phyloP scores from a whole-genome alignment of 2,113 vertebrate species.

The Peromyscus maniculatus region DNA sequence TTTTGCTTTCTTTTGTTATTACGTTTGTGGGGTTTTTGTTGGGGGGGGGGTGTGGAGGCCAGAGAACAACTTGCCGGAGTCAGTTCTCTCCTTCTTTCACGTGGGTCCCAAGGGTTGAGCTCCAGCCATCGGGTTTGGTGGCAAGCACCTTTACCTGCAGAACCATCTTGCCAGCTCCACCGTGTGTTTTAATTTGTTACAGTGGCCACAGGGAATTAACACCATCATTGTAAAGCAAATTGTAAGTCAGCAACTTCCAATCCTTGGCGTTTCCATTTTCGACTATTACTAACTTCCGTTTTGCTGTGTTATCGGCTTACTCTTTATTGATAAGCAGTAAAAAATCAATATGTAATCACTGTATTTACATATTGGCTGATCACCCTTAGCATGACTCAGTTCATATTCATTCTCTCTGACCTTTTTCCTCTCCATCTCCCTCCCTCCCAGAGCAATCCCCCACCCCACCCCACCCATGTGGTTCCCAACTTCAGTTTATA shows the following conservation, averaged over 20 bases:
- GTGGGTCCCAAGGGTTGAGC: neutral
- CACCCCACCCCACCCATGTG: neutral
- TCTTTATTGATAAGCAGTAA: constrained; percentile 14
- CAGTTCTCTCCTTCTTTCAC: too few species aligned
- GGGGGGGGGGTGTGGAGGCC: neutral
- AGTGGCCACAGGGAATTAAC: neutral
- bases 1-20: neutral
- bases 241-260: neutral
- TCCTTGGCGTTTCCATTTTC: neutral
- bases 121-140: neutral
- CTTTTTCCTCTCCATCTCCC: neutral
- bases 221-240: constrained; percentile 22
- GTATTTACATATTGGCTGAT: neutral
- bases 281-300: neutral
- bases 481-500: neutral
- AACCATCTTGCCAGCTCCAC: too few species aligned
- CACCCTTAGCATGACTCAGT: neutral
- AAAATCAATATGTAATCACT: neutral
- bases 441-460: neutral
- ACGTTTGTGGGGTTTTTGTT: neutral
- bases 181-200: neutral
- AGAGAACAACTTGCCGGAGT: neutral
- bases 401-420: neutral
- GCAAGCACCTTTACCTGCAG: neutral
- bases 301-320: neutral